Base-by-base conservation (phyloP, 1,140 invertebrate genomes). In the Cydia fagiglandana region DNA sequence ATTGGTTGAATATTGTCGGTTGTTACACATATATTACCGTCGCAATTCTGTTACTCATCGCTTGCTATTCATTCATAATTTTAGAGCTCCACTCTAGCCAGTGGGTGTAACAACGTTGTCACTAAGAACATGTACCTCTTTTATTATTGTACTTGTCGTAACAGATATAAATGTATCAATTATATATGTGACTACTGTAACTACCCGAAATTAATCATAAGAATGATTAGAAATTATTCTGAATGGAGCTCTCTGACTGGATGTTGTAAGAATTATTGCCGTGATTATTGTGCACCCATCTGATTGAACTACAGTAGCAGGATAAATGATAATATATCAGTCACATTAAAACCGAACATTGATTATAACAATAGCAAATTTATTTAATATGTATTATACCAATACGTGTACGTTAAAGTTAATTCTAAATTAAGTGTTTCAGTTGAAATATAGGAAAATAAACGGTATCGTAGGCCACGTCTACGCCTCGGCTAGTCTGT, bases 61-160 rank as follows among this genome's bases (percentile, higher is more conserved):
- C 28, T 17, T 34, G 38, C 50, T n/a, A 70, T 70, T 70, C 66
- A 70, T 70, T 70, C 38, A 70, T 34, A 70, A 70, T 70, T n/a
- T 17, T 15, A 68, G 34, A 68, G 12, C 24, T 9, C 13, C 20
- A 12, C 24, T n/a, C 50, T 34, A 70, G 12, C 66, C 56, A 61
- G 56, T 61, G 20, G 56, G 20, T n/a, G 56, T 61, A 61, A 61
- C 56, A 61, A 61, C 17, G 20, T 10, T 61, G 56, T 61, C 2
- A 61, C 4, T 61, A 24, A 61, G 56, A 61, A 61, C 20, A 61
- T 61, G 56, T 24, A 5, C 20, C 56, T 61, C 24, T 50, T 20
- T 56, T 56, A 56, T 56, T 56, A 56, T 56, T 24, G 24, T 24
- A 61, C n/a, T 10, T 61, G 17, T 61, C 56, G n/a, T 61, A 61